Evolutionary conservation across 2,113 vertebrate genomes (phyloP).

Genomic region (Ornithorhynchus anatinus): DNA sequence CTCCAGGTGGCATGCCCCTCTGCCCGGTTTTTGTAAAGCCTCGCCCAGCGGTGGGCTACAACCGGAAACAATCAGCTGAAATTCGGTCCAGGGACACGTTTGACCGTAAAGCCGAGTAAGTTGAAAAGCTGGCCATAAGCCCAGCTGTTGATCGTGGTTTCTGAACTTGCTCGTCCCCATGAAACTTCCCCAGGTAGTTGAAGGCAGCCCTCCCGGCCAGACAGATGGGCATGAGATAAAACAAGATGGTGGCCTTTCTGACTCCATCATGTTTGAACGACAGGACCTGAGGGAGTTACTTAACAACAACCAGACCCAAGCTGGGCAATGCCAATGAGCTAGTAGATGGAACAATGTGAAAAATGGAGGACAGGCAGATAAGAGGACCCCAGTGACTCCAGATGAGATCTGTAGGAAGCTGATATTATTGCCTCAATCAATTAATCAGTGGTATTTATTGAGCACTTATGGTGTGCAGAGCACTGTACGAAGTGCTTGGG

Average conservation of each 20-base stretch:
- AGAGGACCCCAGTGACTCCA: not conserved
- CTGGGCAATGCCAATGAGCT: slow-evolving; percentile 29
- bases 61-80: not conserved
- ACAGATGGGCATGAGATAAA: not conserved
- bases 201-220: not conserved
- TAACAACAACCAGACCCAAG: slow-evolving; percentile 1
- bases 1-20: too few relatives aligned
- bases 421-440: too few relatives aligned
- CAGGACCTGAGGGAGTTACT: slow-evolving; percentile 16
- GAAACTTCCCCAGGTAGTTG: not conserved
- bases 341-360: not conserved
- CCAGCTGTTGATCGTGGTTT: not conserved
- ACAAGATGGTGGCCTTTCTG: not conserved
- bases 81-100: slow-evolving; percentile 61
- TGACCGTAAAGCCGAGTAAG: slow-evolving; percentile 63
- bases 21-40: too few relatives aligned
- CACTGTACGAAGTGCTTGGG: too few relatives aligned
- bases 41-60: too few relatives aligned
- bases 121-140: not conserved
- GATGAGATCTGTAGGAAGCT: not conserved
- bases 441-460: too few relatives aligned
- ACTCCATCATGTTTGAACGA: slow-evolving; percentile 17
- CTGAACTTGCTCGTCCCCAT: not conserved
- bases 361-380: not conserved
- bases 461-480: too few relatives aligned